phyloP scores from a whole-genome alignment of 2,113 vertebrate genomes.

The Mormyrus lacerda region DNA sequence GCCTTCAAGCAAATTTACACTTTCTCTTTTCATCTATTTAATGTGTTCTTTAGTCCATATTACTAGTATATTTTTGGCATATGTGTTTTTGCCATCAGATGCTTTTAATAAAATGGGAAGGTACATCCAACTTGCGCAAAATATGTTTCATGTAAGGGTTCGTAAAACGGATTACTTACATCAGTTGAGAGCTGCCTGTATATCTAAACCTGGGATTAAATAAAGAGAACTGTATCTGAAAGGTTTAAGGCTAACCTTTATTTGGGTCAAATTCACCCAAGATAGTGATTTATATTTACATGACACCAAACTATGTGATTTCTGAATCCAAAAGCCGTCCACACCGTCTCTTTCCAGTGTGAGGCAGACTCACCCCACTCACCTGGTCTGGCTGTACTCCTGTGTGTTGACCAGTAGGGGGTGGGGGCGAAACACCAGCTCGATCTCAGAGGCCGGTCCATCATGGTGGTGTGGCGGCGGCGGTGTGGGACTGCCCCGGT shows the following conservation, averaged over 20 bases:
- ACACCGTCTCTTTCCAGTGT: not conserved
- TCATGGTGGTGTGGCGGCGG: slow-evolving; percentile 47
- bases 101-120: not conserved
- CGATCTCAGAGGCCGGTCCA: slow-evolving; percentile 67
- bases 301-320: not conserved
- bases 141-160: not conserved
- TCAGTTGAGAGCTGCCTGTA: not conserved
- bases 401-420: slow-evolving; percentile 72
- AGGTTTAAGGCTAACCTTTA: not conserved
- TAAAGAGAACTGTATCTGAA: not conserved
- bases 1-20: not conserved
- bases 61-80: not conserved
- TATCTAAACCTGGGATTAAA: slow-evolving; percentile 2
- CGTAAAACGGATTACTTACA: not conserved
- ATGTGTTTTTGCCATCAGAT: not conserved
- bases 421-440: slow-evolving; percentile 80
- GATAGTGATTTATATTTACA: not conserved
- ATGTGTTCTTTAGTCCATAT: not conserved
- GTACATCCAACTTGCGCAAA: not conserved
- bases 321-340: not conserved
- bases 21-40: not conserved
- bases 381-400: slow-evolving; percentile 83
- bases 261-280: not conserved
- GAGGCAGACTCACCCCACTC: slow-evolving; percentile 10
- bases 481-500: slow-evolving; percentile 59